phyloP scores from a whole-genome alignment of 1,140 invertebrate genomes.

The Penaeus chinensis region DNA sequence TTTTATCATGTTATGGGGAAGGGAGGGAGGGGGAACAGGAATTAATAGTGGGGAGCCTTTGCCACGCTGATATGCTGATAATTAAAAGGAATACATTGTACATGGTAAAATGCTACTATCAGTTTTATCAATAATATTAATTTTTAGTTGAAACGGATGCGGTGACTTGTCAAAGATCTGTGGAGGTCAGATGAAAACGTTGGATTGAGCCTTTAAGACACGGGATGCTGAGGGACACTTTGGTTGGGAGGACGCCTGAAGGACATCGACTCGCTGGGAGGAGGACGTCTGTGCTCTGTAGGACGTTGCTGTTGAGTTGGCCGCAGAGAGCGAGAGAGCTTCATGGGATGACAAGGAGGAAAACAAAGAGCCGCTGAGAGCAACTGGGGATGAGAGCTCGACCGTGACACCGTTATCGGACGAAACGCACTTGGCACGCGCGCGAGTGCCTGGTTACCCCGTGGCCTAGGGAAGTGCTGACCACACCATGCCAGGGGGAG shows the following conservation, averaged over 20 bases:
- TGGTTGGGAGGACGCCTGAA: constrained; percentile 1
- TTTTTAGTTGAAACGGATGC: no score
- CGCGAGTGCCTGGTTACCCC: constrained; percentile 37
- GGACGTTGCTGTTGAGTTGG: constrained; percentile 26
- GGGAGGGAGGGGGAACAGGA: no score
- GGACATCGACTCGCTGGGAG: constrained; percentile 26
- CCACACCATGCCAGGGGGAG: constrained; percentile 43
- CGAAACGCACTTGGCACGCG: neutral
- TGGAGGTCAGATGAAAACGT: constrained; percentile 3
- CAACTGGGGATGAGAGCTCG: no score
- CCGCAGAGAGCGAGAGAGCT: constrained; percentile 10
- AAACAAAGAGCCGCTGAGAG: constrained; percentile 29
- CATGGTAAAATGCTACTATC: no score
- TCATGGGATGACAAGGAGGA: no score
- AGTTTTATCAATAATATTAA: no score
- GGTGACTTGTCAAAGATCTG: neutral
- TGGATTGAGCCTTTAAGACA: constrained; percentile 17
- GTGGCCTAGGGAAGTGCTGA: constrained; percentile 42
- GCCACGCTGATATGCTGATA: no score
- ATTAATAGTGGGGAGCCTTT: no score
- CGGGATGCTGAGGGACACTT: neutral
- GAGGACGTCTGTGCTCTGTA: constrained; percentile 34
- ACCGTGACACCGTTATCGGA: no score
- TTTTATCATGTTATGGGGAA: no score
- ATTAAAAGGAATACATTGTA: no score